These are phyloP conservation scores for Oenanthe melanoleuca DNA, from an alignment of 2,113 vertebrate genomes.

Conservation along the genomic window DNA sequence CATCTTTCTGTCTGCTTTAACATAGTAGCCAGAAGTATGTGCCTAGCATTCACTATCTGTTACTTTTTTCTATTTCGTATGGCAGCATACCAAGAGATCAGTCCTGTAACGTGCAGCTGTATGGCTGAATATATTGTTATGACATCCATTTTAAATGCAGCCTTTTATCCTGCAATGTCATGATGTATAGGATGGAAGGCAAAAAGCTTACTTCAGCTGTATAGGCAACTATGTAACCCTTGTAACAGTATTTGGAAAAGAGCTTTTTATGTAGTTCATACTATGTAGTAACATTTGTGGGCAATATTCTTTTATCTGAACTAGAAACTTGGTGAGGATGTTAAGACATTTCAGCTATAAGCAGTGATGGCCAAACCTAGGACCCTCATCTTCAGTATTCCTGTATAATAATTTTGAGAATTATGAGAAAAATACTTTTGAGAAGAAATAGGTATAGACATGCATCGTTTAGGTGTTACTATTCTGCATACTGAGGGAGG, in stretches of 20 bases:
- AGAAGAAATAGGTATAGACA: background rate
- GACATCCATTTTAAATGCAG: background rate
- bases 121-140: background rate
- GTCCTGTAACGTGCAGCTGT: conserved; percentile 1
- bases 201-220: background rate
- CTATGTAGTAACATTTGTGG: background rate
- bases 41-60: background rate
- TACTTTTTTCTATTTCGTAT: background rate
- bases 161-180: conserved; percentile 15
- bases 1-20: background rate
- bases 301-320: background rate
- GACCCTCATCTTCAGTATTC: conserved; percentile 17
- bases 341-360: background rate
- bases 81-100: background rate
- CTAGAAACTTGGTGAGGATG: background rate
- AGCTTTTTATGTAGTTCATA: background rate
- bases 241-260: background rate
- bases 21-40: background rate
- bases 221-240: background rate
- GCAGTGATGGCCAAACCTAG: background rate
- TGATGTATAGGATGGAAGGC: background rate
- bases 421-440: background rate
- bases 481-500: background rate
- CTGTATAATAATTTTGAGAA: background rate
- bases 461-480: background rate